Evolutionary conservation across 2,888 invertebrate genomes (phyloP).

Genomic region (Scaptomyza reducta): DNA sequence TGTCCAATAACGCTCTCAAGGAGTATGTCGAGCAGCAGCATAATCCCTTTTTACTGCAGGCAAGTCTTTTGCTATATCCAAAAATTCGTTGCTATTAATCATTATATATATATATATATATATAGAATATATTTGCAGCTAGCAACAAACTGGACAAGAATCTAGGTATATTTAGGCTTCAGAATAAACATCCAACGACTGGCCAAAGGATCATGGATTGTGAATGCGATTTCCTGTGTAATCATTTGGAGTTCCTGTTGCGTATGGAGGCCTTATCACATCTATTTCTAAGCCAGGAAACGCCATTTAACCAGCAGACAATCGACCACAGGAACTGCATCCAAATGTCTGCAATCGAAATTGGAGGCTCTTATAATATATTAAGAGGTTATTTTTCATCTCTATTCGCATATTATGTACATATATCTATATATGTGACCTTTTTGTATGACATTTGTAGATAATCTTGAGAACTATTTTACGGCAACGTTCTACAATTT

Average conservation of each 20-base stretch:
- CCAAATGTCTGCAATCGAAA: conserved; percentile 86
- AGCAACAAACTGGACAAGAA: conserved; percentile 68
- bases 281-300: conserved; percentile 89
- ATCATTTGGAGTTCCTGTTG: conserved; percentile 95
- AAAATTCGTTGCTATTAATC: neutral
- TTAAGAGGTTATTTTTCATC: conserved; percentile 85
- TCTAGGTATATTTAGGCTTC: conserved; percentile 42
- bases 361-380: conserved; percentile 86
- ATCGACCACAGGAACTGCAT: conserved; percentile 88
- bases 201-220: conserved; percentile 84
- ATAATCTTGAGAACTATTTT: conserved; percentile 93
- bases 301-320: conserved; percentile 87
- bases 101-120: neutral
- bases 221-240: conserved; percentile 90
- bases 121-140: conserved; percentile 61
- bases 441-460: too few species aligned
- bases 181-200: conserved; percentile 20
- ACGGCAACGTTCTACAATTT: conserved; percentile 98
- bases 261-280: conserved; percentile 96
- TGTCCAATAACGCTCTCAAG: conserved; percentile 90
- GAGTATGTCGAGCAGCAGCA: conserved; percentile 88
- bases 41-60: conserved; percentile 85
- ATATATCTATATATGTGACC: neutral
- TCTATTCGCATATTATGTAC: neutral
- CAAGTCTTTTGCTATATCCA: conserved; percentile 18